phyloP scores from a whole-genome alignment of 2,113 vertebrate species.

The Tenebrosternarchus preto region DNA sequence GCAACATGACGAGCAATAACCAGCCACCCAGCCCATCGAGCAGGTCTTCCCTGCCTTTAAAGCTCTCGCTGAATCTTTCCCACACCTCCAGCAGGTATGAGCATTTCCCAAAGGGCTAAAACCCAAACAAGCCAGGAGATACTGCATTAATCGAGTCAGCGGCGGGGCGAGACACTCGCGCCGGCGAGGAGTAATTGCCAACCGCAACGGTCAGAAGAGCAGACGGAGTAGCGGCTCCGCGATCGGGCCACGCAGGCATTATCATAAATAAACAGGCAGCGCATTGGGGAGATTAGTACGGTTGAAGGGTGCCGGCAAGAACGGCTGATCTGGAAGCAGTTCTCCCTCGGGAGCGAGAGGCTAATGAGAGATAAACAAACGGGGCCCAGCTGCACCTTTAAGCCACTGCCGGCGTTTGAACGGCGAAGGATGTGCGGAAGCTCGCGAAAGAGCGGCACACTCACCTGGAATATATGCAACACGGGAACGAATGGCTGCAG shows the following conservation, averaged over 20 bases:
- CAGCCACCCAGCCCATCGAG: too few relatives aligned
- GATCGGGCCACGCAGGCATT: conserved; percentile 30
- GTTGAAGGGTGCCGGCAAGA: conserved; percentile 25
- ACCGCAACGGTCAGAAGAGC: conserved; percentile 3
- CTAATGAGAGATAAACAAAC: conserved; percentile 53
- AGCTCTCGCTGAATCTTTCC: too few relatives aligned
- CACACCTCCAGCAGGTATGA: too few relatives aligned
- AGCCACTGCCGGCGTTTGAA: conserved; percentile 36
- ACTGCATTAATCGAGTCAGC: not conserved
- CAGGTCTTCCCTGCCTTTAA: too few relatives aligned
- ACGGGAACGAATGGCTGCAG: not conserved
- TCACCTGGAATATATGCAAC: conserved; percentile 21
- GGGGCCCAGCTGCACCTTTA: conserved; percentile 47
- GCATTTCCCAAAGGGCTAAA: too few relatives aligned
- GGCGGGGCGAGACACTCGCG: conserved; percentile 9
- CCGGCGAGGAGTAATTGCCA: conserved; percentile 6
- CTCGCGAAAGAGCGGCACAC: not conserved
- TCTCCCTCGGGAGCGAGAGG: conserved; percentile 32
- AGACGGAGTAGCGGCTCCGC: conserved; percentile 1
- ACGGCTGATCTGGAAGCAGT: conserved; percentile 49
- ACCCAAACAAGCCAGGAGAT: too few relatives aligned
- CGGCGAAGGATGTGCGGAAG: conserved; percentile 18
- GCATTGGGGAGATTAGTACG: conserved; percentile 48
- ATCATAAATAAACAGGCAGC: conserved; percentile 52
- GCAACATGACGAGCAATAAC: too few relatives aligned